These are phyloP conservation scores for Microcebus griseorufus DNA, from an alignment of 2,113 vertebrate genomes.

Conservation along the genomic window DNA sequence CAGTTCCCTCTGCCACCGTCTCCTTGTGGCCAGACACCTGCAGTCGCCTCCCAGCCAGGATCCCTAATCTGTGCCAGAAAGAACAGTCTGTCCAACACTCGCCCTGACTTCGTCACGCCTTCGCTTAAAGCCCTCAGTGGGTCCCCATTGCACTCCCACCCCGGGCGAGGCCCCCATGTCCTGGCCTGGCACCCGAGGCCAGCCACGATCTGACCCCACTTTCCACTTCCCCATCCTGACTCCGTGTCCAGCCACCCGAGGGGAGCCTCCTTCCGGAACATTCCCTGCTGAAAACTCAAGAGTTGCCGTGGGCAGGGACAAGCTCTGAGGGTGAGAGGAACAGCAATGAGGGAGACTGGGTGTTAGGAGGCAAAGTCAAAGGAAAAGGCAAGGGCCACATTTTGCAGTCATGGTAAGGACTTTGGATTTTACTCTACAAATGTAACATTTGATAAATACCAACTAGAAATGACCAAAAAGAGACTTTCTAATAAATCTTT, in stretches of 20 bases:
- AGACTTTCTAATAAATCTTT: background rate
- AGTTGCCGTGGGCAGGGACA: background rate
- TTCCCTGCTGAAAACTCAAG: background rate
- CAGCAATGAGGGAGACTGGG: background rate
- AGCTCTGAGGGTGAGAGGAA: rapidly evolving
- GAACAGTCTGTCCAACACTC: background rate
- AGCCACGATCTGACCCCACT: background rate
- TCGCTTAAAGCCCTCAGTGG: background rate
- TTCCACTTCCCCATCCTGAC: background rate
- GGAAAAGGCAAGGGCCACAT: background rate
- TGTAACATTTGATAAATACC: background rate
- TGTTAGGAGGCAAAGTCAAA: too few species aligned
- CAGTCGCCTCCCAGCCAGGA: rapidly evolving
- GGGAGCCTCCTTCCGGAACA: background rate
- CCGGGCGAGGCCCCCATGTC: rapidly evolving
- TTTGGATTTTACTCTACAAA: background rate
- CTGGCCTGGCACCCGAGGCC: background rate
- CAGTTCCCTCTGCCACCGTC: background rate
- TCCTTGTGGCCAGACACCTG: background rate
- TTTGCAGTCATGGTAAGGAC: background rate
- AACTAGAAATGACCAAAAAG: background rate
- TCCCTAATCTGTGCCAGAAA: background rate
- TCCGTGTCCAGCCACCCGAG: background rate
- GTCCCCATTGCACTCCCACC: background rate
- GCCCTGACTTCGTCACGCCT: background rate